Conservation (phyloP, 2,113 vertebrate species). For the Strix aluco region DNA sequence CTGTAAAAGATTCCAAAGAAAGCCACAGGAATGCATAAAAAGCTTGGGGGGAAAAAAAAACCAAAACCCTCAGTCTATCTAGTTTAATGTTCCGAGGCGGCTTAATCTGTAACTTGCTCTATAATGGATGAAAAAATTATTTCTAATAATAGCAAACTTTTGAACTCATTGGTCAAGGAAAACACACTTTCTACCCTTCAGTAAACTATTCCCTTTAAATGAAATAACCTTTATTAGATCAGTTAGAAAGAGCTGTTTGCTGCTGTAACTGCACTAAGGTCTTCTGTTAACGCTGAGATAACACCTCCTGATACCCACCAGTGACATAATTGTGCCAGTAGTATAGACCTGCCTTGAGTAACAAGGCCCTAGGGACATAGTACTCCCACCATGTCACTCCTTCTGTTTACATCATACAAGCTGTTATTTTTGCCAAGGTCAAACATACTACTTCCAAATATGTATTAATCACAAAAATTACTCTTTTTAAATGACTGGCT, state of each 20-base stretch:
- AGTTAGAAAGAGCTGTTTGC: background rate
- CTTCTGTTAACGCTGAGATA: background rate
- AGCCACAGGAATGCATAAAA: background rate
- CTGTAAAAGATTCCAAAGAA: background rate
- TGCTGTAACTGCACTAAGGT: background rate
- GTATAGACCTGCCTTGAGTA: background rate
- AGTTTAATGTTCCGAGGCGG: background rate
- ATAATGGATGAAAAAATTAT: background rate
- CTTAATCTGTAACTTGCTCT: background rate
- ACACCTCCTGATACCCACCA: background rate
- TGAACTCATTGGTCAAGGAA: background rate
- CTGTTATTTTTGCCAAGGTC: slow-evolving; percentile 19
- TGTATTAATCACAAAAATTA: background rate
- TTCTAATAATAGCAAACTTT: background rate
- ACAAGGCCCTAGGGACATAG: background rate
- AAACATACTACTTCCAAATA: background rate
- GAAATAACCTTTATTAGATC: background rate
- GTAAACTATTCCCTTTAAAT: background rate
- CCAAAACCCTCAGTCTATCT: background rate
- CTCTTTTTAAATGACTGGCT: background rate
- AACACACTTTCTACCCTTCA: background rate
- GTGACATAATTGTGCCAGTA: background rate
- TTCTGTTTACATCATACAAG: background rate
- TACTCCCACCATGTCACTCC: background rate
- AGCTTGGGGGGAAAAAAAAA: rapidly evolving